A percentile compares a stretch with the other conserved stretches of the same genome.
Evolutionary conservation across 2,888 invertebrate species (phyloP).

Genomic region (Litoditis marina): DNA sequence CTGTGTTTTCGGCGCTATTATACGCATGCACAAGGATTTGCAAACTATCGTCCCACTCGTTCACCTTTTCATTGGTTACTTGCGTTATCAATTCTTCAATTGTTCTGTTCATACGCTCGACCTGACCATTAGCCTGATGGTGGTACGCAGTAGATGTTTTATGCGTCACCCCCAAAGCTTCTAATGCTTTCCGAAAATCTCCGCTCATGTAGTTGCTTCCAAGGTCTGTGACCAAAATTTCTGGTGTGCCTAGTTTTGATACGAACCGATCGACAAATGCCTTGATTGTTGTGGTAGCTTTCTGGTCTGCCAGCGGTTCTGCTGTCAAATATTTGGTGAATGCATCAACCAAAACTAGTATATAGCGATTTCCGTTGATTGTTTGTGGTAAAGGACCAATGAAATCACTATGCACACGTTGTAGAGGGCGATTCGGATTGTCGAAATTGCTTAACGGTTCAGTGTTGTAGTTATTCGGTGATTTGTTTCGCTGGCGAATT

Average conservation of each 20-base stretch:
- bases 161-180: background rate
- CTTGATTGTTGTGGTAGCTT: background rate
- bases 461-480: background rate
- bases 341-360: constrained; percentile 11
- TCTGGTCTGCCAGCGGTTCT: constrained; percentile 10
- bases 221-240: background rate
- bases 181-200: background rate
- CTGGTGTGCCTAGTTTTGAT: constrained; percentile 3
- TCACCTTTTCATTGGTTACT: too few relatives aligned
- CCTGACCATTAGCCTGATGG: constrained; percentile 14
- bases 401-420: background rate
- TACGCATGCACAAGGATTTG: constrained; percentile 4
- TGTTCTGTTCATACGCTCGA: constrained; percentile 7
- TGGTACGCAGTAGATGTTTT: constrained; percentile 6
- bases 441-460: background rate
- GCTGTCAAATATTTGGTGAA: constrained; percentile 20
- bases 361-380: constrained; percentile 10
- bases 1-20: background rate
- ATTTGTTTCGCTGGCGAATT: background rate
- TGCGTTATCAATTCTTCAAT: background rate
- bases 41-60: constrained; percentile 7
- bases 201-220: constrained; percentile 4
- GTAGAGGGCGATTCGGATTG: background rate
- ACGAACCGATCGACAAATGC: background rate
- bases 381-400: constrained; percentile 25